phyloP scores from a whole-genome alignment of 2,888 invertebrate genomes.

The Drosophila macrospina region DNA sequence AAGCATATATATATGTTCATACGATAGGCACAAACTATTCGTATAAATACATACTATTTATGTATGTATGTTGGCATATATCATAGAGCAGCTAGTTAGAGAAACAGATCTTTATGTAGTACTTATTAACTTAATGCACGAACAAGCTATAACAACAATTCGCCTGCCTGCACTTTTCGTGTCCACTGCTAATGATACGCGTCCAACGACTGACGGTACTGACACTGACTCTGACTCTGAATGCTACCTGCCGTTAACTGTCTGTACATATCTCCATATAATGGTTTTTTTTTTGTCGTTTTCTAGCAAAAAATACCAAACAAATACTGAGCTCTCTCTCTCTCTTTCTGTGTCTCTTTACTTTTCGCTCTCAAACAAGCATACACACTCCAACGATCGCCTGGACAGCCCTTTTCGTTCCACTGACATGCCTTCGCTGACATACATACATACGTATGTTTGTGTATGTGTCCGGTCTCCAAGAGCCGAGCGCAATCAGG shows the following conservation, averaged over 20 bases:
- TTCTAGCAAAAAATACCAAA: too few species aligned
- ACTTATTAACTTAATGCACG: conserved; percentile 15
- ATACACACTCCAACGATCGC: conserved; percentile 34
- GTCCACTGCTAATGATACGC: conserved; percentile 68
- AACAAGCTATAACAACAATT: conserved; percentile 3
- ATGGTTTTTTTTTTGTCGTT: conserved; percentile 18
- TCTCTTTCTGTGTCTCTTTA: conserved; percentile 2
- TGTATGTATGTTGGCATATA: too few species aligned
- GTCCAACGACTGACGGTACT: conserved; percentile 59
- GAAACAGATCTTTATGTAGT: conserved; percentile 19
- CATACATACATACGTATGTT: conserved; percentile 6
- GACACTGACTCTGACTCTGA: conserved; percentile 47
- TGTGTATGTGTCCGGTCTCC: neutral
- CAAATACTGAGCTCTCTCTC: conserved; percentile 4
- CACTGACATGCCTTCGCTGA: conserved; percentile 6
- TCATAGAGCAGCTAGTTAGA: conserved; percentile 51
- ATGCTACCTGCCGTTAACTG: conserved; percentile 45
- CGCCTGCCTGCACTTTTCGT: conserved; percentile 33
- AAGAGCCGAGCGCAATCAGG: conserved; percentile 36
- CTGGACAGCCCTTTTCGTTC: conserved; percentile 54
- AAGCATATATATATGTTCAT: conserved; percentile 13
- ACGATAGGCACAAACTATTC: too few species aligned
- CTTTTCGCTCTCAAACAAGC: conserved; percentile 11
- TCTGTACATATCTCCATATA: conserved; percentile 16
- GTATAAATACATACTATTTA: conserved; percentile 1